These are phyloP conservation scores for Glaucidium brasilianum DNA, from an alignment of 2,113 vertebrate species.

Conservation along the genomic window DNA sequence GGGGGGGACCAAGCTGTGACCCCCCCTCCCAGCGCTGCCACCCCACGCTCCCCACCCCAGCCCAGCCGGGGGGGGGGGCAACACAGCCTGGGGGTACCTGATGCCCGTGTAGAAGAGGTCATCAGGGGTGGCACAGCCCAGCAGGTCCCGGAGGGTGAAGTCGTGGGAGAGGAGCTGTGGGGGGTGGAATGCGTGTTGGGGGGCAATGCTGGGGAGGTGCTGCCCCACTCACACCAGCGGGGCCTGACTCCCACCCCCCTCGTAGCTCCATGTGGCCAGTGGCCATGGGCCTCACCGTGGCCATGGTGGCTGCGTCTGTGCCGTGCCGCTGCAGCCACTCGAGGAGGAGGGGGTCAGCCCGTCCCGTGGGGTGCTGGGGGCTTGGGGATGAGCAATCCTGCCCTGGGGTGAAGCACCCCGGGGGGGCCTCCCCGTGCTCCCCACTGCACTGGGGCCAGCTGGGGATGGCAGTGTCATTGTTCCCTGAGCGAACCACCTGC, in stretches of 20 bases:
- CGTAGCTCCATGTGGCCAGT: rapidly evolving
- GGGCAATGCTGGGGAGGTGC: background rate
- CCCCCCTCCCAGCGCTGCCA: background rate
- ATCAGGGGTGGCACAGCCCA: conserved; percentile 77
- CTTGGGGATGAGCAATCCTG: background rate
- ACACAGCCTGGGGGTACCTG: conserved; percentile 10
- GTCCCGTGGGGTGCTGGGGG: background rate
- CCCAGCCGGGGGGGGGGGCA: background rate
- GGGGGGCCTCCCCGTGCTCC: background rate
- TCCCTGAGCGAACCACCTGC: conserved; percentile 43
- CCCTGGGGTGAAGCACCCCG: rapidly evolving
- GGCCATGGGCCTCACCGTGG: conserved; percentile 19
- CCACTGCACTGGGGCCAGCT: background rate
- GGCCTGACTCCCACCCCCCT: no score
- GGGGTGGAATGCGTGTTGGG: background rate
- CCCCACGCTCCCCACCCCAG: rapidly evolving
- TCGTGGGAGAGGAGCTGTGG: conserved; percentile 77
- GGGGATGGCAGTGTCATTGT: background rate
- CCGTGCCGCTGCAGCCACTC: conserved; percentile 56
- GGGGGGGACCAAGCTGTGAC: background rate
- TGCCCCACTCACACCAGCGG: rapidly evolving
- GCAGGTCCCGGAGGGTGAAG: conserved; percentile 83
- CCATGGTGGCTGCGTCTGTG: conserved; percentile 47
- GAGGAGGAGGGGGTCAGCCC: conserved; percentile 28
- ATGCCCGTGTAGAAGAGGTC: conserved; percentile 83